A percentile compares a stretch with the other conserved stretches of the same genome.
Evolutionary conservation across 1,140 invertebrate genomes (phyloP).

Genomic region (Drosophila ercepeae): DNA sequence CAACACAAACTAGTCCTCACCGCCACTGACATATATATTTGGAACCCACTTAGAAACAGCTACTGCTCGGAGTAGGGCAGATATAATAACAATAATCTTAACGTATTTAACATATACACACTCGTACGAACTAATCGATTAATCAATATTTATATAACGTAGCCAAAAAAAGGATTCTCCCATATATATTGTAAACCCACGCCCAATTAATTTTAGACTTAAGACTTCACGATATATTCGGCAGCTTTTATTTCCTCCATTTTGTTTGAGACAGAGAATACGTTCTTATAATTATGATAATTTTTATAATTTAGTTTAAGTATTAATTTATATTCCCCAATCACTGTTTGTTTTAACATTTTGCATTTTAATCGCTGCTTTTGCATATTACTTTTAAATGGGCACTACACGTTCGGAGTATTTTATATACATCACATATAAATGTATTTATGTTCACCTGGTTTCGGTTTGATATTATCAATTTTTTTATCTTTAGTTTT

Average conservation of each 20-base stretch:
- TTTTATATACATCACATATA: conserved; percentile 24
- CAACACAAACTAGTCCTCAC: conserved; percentile 74
- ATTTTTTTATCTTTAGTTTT: conserved; percentile 63
- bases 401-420: conserved; percentile 44
- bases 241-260: conserved; percentile 40
- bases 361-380: conserved; percentile 33
- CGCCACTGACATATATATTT: conserved; percentile 41
- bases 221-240: conserved; percentile 46
- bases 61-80: conserved; percentile 66
- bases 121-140: conserved; percentile 62
- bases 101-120: conserved; percentile 69
- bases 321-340: conserved; percentile 22
- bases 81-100: conserved; percentile 63
- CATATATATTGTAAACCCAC: conserved; percentile 46
- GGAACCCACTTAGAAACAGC: conserved; percentile 64
- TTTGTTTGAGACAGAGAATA: conserved; percentile 45
- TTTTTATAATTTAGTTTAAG: conserved; percentile 33
- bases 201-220: conserved; percentile 57
- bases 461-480: conserved; percentile 71
- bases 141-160: conserved; percentile 73
- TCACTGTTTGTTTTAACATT: conserved; percentile 44
- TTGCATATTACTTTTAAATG: conserved; percentile 30
- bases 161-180: conserved; percentile 26
- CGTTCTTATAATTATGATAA: neutral
- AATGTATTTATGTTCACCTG: conserved; percentile 37